These are phyloP conservation scores for Aphidius ervi DNA, from an alignment of 1,140 invertebrate species.

Conservation along the genomic window DNA sequence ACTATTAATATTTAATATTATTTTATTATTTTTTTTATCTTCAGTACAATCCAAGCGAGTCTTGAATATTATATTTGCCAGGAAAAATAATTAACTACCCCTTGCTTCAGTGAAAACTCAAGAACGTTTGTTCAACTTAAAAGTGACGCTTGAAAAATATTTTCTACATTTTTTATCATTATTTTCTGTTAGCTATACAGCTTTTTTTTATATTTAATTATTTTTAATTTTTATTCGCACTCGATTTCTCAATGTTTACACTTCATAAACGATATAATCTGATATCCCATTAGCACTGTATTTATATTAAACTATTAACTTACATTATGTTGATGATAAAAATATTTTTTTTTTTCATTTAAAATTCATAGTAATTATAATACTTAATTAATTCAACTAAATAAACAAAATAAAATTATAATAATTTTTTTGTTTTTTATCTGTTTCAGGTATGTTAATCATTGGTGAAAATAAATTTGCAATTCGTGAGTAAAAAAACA, in stretches of 20 bases:
- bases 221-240: neutral
- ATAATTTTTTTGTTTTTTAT: slow-evolving; percentile 3
- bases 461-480: neutral
- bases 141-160: slow-evolving; percentile 13
- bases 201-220: neutral
- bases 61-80: slow-evolving; percentile 27
- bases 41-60: slow-evolving; percentile 24
- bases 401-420: slow-evolving; percentile 7
- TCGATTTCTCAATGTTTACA: slow-evolving; percentile 19
- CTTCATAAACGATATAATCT: slow-evolving; percentile 17
- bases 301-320: slow-evolving; percentile 6
- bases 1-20: neutral
- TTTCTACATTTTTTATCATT: neutral
- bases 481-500: neutral
- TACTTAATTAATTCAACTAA: neutral
- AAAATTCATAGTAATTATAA: slow-evolving; percentile 4
- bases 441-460: slow-evolving; percentile 7
- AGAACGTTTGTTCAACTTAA: slow-evolving; percentile 40
- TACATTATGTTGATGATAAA: too few species aligned
- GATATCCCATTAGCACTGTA: slow-evolving; percentile 21
- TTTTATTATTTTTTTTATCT: slow-evolving; percentile 6
- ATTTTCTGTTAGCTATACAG: neutral
- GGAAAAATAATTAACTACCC: slow-evolving; percentile 37
- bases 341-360: neutral
- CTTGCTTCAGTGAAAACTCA: slow-evolving; percentile 29